phyloP scores from a whole-genome alignment of 2,113 vertebrate species.

The Brienomyrus longianalis region DNA sequence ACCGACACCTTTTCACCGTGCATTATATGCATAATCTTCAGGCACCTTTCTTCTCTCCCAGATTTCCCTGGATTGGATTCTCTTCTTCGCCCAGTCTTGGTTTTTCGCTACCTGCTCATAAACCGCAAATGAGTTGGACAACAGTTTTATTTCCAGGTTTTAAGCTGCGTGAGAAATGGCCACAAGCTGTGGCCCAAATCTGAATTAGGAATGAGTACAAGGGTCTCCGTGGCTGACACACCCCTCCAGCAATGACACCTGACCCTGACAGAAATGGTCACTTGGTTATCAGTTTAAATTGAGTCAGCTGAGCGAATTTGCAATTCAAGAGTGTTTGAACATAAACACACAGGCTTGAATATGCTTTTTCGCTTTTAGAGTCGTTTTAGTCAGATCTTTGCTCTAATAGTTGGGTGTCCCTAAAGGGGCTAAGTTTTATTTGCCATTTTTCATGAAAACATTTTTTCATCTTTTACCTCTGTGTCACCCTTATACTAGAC shows the following conservation, averaged over 20 bases:
- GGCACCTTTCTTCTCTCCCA: slow-evolving; percentile 5
- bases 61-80: background rate
- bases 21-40: background rate
- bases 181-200: background rate
- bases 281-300: background rate
- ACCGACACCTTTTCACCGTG: background rate
- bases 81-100: slow-evolving; percentile 58
- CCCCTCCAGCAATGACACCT: too few relatives aligned
- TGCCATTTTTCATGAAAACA: background rate
- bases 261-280: background rate
- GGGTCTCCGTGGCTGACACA: background rate
- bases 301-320: background rate
- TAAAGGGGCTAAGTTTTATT: background rate
- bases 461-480: background rate
- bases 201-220: background rate
- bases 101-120: slow-evolving; percentile 56
- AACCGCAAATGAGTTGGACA: background rate
- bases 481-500: background rate
- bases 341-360: background rate
- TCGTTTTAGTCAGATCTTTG: background rate
- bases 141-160: background rate
- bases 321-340: background rate
- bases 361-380: background rate
- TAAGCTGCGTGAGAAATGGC: background rate
- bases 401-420: background rate